Base-by-base conservation (phyloP, 1,140 invertebrate genomes). In the Brachionus manjavacas region DNA sequence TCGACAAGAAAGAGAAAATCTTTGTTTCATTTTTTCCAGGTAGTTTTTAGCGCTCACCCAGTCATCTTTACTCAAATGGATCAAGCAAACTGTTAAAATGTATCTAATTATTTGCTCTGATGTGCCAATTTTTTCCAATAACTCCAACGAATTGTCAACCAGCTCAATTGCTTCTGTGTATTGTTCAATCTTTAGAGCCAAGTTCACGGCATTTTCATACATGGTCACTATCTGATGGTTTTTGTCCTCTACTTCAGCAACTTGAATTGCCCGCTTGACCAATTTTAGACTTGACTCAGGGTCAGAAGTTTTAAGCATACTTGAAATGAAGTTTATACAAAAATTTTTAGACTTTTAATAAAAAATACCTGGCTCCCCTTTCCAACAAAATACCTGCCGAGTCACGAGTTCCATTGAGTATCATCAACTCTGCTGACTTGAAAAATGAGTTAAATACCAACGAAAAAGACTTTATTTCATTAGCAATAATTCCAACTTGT, bases 41-140 rank as follows among this genome's bases (percentile, higher is more conserved):
- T 81, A 81, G 35, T 81, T 81, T 23, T 81, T 41, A 35, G 79
- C 79, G 20, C 79, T 81, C 8, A 81, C 52, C 52, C 52, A 81
- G 60, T 81, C 79, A 20, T 81, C 79, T 81, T 68, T 60, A 9
- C 41, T 23, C 79, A 81, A 81, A 64, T 81, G 31, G 8, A 81
- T 16, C 25, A 81, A 81, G 25, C 35, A 41, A 41, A 64, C 79
- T 3, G 79, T 64, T 2, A 64, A 14, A 9, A 81, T 16, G 16
- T 81, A 81, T 23, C 60, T 81, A 12, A 41, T 81, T 35, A 81
- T 81, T 68, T 81, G 79, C 25, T 81, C 79, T 11, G 31, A 16
- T 64, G 52, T 23, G 20, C 79, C 79, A 39, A 64, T 64, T 60
- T 81, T 68, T 20, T 43, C 41, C 23, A 81, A 46, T 14, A 64